Evolutionary conservation across 2,113 vertebrate genomes (phyloP).

Genomic region (Microcebus murinus): DNA sequence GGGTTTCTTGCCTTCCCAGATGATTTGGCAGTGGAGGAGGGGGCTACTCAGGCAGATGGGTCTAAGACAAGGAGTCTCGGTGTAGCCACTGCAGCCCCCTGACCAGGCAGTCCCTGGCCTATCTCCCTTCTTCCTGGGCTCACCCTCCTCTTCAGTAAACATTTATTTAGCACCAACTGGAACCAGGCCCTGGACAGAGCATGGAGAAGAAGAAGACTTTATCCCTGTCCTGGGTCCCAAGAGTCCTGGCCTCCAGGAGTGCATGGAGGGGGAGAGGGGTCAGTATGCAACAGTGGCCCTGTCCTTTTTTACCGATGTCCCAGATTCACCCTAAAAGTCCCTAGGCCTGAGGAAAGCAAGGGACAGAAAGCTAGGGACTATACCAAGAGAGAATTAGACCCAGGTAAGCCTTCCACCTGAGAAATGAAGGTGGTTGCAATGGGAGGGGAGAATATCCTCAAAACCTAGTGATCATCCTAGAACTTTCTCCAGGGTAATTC

Average conservation of each 20-base stretch:
- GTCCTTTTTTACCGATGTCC: background rate
- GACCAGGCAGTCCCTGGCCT: background rate
- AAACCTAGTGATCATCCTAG: background rate
- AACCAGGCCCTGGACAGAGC: background rate
- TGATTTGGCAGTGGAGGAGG: conserved; percentile 6
- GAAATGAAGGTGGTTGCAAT: background rate
- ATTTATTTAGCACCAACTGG: conserved; percentile 30
- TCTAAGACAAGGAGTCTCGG: background rate
- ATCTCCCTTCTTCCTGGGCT: background rate
- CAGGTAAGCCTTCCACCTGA: background rate
- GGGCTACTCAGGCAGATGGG: background rate
- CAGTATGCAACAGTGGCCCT: background rate
- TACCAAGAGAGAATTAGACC: background rate
- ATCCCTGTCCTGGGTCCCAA: background rate
- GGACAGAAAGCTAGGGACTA: background rate
- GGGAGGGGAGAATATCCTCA: background rate
- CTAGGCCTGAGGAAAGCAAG: background rate
- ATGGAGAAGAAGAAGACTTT: background rate
- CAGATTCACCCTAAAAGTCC: background rate
- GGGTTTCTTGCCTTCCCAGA: conserved; percentile 48
- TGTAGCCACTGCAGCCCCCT: background rate
- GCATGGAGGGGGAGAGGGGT: background rate
- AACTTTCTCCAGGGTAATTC: background rate
- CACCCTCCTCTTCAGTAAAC: conserved; percentile 33
- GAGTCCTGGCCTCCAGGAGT: background rate